Percentiles rank a stretch among this genome's conserved stretches.
These are phyloP conservation scores for Virgularia gustaviana DNA, from an alignment of 92 coral and sea anemone genomes.

Conservation along the genomic window DNA sequence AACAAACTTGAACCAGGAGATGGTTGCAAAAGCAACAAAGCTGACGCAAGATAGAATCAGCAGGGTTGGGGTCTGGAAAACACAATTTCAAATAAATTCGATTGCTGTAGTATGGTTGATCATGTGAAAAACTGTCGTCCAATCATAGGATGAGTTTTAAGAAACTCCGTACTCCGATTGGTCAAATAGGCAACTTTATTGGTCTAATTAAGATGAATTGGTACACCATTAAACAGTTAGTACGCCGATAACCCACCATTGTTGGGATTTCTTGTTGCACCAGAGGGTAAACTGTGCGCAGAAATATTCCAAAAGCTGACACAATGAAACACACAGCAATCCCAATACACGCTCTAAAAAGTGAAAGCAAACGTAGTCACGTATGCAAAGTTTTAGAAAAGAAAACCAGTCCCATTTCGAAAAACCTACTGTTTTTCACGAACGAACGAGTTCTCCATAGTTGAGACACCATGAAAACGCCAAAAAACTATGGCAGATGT, in stretches of 20 bases:
- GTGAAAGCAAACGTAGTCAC: no score
- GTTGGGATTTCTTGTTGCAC: slow-evolving; percentile 54
- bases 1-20: slow-evolving; percentile 66
- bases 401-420: no score
- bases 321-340: slow-evolving; percentile 74
- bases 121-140: no score
- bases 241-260: slow-evolving; percentile 37
- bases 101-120: no score
- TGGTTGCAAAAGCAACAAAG: slow-evolving; percentile 57
- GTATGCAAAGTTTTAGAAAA: no score
- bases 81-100: no score
- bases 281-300: slow-evolving; percentile 67
- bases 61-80: slow-evolving; percentile 71
- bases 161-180: slow-evolving; percentile 35
- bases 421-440: slow-evolving; percentile 59
- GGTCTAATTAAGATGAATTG: background rate
- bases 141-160: no score
- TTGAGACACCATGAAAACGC: slow-evolving; percentile 57
- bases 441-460: slow-evolving; percentile 47
- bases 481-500: slow-evolving; percentile 64
- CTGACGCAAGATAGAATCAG: slow-evolving; percentile 66
- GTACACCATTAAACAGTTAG: background rate
- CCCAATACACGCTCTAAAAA: slow-evolving; percentile 82
- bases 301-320: slow-evolving; percentile 73
- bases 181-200: background rate